These are phyloP conservation scores for Cichladusa arquata DNA, from an alignment of 2,113 vertebrate genomes.

Conservation along the genomic window DNA sequence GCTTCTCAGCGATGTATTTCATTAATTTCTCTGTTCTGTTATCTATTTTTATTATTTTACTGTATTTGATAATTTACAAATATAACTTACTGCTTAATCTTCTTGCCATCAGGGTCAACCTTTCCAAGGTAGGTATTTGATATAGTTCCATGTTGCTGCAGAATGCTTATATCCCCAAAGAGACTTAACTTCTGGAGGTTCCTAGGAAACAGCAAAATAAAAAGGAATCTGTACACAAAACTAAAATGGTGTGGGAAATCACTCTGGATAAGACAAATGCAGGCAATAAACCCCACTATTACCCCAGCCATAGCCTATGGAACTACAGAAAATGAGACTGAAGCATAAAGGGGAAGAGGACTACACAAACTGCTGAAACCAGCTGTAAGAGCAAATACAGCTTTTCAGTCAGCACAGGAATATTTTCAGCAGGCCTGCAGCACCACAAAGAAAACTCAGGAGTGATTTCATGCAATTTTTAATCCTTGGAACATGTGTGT, in stretches of 20 bases:
- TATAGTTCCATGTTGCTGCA: conserved; percentile 89
- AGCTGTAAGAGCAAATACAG: neutral
- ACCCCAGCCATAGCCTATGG: neutral
- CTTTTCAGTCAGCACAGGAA: neutral
- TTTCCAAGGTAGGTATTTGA: conserved; percentile 89
- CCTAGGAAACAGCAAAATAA: conserved; percentile 69
- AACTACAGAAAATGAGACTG: neutral
- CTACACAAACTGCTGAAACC: neutral
- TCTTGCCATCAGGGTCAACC: conserved; percentile 93
- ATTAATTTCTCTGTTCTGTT: neutral
- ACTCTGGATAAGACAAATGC: neutral
- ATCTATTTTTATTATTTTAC: neutral
- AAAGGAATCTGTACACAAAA: conserved; percentile 11
- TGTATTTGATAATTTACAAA: neutral
- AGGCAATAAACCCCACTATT: neutral
- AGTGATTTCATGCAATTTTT: neutral
- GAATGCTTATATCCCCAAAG: conserved; percentile 91
- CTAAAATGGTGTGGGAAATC: neutral
- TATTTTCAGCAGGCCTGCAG: neutral
- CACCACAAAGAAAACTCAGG: neutral
- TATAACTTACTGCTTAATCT: conserved; percentile 91
- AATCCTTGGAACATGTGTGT: neutral
- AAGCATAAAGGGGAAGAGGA: neutral
- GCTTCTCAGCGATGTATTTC: neutral
- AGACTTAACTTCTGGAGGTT: conserved; percentile 95